These are phyloP conservation scores for Pollenia angustigena DNA, from an alignment of 2,888 invertebrate species.

Conservation along the genomic window DNA sequence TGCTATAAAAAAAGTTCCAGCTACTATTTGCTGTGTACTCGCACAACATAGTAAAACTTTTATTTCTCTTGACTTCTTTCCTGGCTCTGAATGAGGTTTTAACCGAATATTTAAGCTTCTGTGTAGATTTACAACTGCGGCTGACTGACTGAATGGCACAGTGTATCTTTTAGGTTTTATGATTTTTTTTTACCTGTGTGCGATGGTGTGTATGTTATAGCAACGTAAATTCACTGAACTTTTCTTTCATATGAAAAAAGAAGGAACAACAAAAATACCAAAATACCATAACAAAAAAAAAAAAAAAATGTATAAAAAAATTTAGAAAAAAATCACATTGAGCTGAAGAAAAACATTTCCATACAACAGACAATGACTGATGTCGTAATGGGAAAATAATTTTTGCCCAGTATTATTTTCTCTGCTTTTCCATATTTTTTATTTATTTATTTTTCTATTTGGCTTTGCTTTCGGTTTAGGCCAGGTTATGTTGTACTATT, in stretches of 20 bases:
- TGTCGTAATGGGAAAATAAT: conserved; percentile 72
- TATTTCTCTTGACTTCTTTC: conserved; percentile 29
- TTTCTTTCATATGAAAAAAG: conserved; percentile 55
- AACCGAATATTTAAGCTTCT: conserved; percentile 63
- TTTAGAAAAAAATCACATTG: conserved; percentile 7
- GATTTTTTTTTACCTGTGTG: conserved; percentile 10
- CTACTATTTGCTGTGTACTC: neutral
- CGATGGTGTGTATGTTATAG: conserved; percentile 32
- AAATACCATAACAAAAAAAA: neutral
- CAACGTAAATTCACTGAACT: conserved; percentile 69
- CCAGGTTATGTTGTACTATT: conserved; percentile 33
- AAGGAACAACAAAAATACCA: conserved; percentile 15
- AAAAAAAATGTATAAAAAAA: conserved; percentile 8
- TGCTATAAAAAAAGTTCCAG: conserved; percentile 45
- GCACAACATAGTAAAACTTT: neutral
- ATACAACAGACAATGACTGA: conserved; percentile 64
- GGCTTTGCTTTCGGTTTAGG: neutral
- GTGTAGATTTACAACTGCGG: conserved; percentile 38
- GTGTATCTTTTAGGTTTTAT: conserved; percentile 14
- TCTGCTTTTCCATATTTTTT: conserved; percentile 10
- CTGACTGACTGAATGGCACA: neutral
- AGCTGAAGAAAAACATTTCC: conserved; percentile 55
- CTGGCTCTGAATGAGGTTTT: conserved; percentile 36
- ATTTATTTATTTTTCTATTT: conserved; percentile 41
- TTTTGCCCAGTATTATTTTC: conserved; percentile 59